phyloP scores from a whole-genome alignment of 2,797 vertebrate species.

The Pseudomugil tenellus region DNA sequence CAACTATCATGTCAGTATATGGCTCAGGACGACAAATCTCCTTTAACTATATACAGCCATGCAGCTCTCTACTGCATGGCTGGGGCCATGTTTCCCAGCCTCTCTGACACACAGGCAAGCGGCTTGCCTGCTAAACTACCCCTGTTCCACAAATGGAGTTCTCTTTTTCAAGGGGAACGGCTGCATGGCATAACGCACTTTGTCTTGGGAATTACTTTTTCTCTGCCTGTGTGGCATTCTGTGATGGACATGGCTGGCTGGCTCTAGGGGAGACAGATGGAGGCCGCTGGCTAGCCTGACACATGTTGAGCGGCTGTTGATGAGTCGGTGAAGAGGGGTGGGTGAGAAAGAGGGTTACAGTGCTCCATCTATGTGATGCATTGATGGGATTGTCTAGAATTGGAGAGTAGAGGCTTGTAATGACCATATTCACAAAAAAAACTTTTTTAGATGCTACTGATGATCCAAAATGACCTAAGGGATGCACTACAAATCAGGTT shows the following conservation, averaged over 20 bases:
- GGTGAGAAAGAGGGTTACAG: slow-evolving; percentile 50
- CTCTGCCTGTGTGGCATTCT: slow-evolving; percentile 72
- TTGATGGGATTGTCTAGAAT: slow-evolving; percentile 64
- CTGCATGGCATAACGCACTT: slow-evolving; percentile 79
- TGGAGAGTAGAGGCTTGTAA: slow-evolving; percentile 38
- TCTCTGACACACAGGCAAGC: slow-evolving; percentile 61
- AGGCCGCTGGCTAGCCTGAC: slow-evolving; percentile 76
- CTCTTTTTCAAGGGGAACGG: slow-evolving; percentile 77
- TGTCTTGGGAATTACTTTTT: slow-evolving; percentile 81
- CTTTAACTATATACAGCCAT: slow-evolving; percentile 61
- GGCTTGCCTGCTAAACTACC: slow-evolving; percentile 71
- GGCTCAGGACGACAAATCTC: slow-evolving; percentile 72
- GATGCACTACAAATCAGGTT: neutral
- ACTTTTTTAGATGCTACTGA: no score
- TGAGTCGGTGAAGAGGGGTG: slow-evolving; percentile 78
- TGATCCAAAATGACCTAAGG: neutral
- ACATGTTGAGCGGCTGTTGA: slow-evolving; percentile 82
- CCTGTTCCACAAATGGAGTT: slow-evolving; percentile 77
- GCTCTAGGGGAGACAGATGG: slow-evolving; percentile 80
- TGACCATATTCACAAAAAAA: neutral
- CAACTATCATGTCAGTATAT: slow-evolving; percentile 48
- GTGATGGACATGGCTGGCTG: slow-evolving; percentile 76
- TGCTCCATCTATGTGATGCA: slow-evolving; percentile 76
- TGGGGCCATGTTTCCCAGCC: slow-evolving; percentile 60
- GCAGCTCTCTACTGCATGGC: slow-evolving; percentile 51